Evolutionary conservation across 2,113 vertebrate genomes (phyloP).

Genomic region (Excalfactoria chinensis): DNA sequence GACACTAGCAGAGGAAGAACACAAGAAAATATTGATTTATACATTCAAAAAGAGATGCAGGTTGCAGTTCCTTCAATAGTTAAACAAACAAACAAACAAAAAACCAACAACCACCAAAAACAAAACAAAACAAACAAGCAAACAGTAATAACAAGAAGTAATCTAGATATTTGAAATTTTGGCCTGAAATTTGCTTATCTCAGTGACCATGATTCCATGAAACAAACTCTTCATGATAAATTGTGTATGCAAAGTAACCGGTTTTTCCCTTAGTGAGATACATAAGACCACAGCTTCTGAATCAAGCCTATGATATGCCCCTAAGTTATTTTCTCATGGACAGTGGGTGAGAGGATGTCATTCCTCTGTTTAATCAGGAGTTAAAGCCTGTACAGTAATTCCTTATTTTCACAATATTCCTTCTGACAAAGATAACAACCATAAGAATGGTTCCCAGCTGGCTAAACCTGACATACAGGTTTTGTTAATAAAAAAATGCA

Average conservation of each 20-base stretch:
- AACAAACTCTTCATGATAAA: conserved; percentile 50
- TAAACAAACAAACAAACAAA: not conserved
- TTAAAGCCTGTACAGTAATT: conserved; percentile 80
- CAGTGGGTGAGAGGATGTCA: conserved; percentile 49
- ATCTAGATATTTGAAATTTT: not conserved
- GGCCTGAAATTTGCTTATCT: conserved; percentile 50
- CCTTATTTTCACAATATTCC: conserved; percentile 84
- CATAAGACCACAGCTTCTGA: conserved; percentile 45
- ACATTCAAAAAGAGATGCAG: not conserved
- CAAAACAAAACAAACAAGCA: not conserved
- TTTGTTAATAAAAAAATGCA: conserved; percentile 84
- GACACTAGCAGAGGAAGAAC: not conserved
- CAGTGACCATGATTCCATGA: not conserved
- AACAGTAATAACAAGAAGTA: not conserved
- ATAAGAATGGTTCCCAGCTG: conserved; percentile 78
- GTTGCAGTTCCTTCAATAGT: not conserved
- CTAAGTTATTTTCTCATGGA: conserved; percentile 75
- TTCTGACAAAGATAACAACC: conserved; percentile 85
- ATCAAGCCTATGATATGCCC: conserved; percentile 72
- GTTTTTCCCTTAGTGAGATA: conserved; percentile 55
- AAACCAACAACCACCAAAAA: not conserved
- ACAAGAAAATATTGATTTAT: not conserved
- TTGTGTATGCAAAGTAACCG: conserved; percentile 8
- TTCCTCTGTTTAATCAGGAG: conserved; percentile 82
- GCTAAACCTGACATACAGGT: conserved; percentile 85